Conservation (phyloP, 2,797 vertebrate species). For the Leucoraja ocellata region DNA sequence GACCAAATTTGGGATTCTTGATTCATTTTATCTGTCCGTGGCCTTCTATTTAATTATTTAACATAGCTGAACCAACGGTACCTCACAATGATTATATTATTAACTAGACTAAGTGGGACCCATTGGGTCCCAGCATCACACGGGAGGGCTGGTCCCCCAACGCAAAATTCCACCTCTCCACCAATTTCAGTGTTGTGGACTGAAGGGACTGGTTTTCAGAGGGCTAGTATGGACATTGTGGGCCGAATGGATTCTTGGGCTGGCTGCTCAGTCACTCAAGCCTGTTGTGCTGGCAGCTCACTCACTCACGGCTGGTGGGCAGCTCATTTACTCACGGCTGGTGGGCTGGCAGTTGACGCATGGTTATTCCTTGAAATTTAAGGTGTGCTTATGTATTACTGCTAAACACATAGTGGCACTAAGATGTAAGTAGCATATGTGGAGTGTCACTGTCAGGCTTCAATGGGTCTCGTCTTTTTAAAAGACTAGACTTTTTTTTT, state of each 20-base stretch:
- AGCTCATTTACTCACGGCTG: too few species aligned
- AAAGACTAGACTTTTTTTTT: not conserved
- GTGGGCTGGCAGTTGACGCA: too few species aligned
- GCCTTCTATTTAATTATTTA: not conserved
- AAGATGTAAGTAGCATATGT: not conserved
- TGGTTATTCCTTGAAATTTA: not conserved
- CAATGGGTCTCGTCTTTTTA: not conserved
- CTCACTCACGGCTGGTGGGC: too few species aligned
- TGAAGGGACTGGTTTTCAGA: too few species aligned
- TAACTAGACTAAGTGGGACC: not conserved
- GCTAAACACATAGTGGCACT: not conserved
- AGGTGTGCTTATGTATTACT: not conserved
- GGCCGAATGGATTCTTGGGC: too few species aligned
- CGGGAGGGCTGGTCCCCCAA: too few species aligned
- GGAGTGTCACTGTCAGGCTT: not conserved
- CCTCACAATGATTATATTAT: not conserved
- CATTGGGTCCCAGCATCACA: too few species aligned
- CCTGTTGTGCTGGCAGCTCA: too few species aligned
- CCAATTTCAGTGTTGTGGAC: too few species aligned
- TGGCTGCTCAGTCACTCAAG: too few species aligned
- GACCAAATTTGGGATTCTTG: not conserved
- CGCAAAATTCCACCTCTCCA: too few species aligned
- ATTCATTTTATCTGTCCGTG: not conserved
- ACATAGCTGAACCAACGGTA: not conserved
- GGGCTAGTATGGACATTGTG: too few species aligned